phyloP scores from a whole-genome alignment of 2,888 invertebrate species.

The Zeuzera pyrina region DNA sequence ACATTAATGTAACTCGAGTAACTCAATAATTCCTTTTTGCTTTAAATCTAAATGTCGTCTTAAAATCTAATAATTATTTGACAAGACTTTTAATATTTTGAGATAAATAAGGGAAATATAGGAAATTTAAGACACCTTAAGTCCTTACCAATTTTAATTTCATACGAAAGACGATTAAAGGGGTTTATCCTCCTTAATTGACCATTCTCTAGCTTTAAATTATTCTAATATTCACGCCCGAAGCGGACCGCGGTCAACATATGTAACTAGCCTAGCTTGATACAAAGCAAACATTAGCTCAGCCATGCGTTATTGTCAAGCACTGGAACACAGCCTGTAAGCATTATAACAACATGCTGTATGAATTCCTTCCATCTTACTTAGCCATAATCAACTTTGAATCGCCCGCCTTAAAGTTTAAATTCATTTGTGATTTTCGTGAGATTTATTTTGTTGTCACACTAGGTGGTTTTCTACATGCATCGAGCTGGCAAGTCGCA shows the following conservation, averaged over 20 bases:
- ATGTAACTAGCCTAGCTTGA: conserved; percentile 54
- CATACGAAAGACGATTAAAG: conserved; percentile 66
- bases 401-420: background rate
- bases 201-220: conserved; percentile 60
- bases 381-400: conserved; percentile 18
- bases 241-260: conserved; percentile 55
- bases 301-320: conserved; percentile 73
- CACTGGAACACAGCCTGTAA: conserved; percentile 39
- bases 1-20: too few relatives aligned
- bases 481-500: conserved; percentile 53
- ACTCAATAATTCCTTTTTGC: too few relatives aligned
- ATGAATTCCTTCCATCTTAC: conserved; percentile 20
- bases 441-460: conserved; percentile 13
- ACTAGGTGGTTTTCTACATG: conserved; percentile 40
- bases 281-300: conserved; percentile 71
- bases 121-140: too few relatives aligned
- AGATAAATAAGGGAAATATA: too few relatives aligned
- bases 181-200: conserved; percentile 67
- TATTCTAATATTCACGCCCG: conserved; percentile 68
- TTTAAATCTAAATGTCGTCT: too few relatives aligned
- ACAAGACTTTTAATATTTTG: too few relatives aligned
- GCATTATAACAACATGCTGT: conserved; percentile 14
- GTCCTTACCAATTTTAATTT: conserved; percentile 33
- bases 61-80: too few relatives aligned
- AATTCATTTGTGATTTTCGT: conserved; percentile 10